Conservation (phyloP, 2,113 vertebrate genomes). For the Dendrocopos noguchii region DNA sequence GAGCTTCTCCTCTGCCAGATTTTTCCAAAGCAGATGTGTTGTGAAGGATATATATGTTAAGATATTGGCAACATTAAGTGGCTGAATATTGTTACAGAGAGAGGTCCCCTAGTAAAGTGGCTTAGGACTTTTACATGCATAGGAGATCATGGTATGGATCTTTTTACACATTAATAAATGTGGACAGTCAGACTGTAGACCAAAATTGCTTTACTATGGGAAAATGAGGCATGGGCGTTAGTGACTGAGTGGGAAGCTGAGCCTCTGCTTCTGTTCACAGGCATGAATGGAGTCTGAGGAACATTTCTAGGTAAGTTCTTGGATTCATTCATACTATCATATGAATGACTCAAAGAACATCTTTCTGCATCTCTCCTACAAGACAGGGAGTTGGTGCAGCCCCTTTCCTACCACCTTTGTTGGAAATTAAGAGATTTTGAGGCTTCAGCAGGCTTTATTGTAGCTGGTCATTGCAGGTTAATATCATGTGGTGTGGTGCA, state of each 20-base stretch:
- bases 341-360: background rate
- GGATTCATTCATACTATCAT: background rate
- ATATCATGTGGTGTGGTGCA: background rate
- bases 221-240: background rate
- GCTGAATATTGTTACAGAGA: background rate
- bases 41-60: background rate
- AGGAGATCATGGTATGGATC: background rate
- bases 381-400: background rate
- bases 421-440: background rate
- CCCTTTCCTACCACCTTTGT: background rate
- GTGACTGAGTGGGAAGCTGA: background rate
- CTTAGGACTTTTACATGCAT: background rate
- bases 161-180: background rate
- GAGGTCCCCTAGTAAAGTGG: background rate
- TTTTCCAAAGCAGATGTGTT: constrained; percentile 46
- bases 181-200: background rate
- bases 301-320: background rate
- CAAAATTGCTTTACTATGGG: background rate
- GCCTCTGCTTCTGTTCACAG: background rate
- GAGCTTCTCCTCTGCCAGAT: background rate
- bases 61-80: constrained; percentile 3
- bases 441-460: background rate
- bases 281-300: background rate
- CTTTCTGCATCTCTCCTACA: background rate
- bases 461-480: background rate